Base-by-base conservation (phyloP, 2,888 invertebrate species). In the Cyaniris semiargus region DNA sequence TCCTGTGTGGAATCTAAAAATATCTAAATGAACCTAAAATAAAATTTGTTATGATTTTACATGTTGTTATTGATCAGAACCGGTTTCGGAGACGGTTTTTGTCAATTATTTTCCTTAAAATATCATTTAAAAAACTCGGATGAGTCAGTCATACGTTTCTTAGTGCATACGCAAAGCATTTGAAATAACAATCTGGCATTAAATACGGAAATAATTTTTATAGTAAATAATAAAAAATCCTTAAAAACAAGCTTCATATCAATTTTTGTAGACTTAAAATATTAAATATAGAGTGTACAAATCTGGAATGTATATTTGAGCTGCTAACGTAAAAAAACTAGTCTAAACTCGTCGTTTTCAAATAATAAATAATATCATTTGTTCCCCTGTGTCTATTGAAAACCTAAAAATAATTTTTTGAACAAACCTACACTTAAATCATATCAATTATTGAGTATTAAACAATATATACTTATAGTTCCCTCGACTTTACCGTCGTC, bases 381-480 rank as follows among this genome's bases (percentile, higher is more conserved):
- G 66, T 27, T 66, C 66, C 66, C 5, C 15, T 27, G 27, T 66
- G 27, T 66, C 66, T 66, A 66, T 66, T 66, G 66, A 66, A 66
- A 66, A 66, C 27, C 66, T 66, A 15, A 60, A 60, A 60, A 60
- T 13, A 66, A 27, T 27, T 66, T 66, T 66, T 27, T 70, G 76
- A 76, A 83, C 84, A 76, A 81, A 83, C 84, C 23, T 23, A 72
- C 44, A 44, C 48, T 48, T 44, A 72, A 72, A 48, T 48, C 44
- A 72, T 72, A 48, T 44, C 21, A 72, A 72, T n/a, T 18, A 44
- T 72, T 72, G 72, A 72, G 72, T 72, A 72, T 72, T 23, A n/a
- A 72, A 44, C 82, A 84, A 90, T 91, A 92, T 91, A 91, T 91
- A 92, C 84, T 86, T 79, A 77, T 75, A 86, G 85, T 85, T 87